Conservation (phyloP, 2,113 vertebrate genomes). For the Eulemur rufifrons region DNA sequence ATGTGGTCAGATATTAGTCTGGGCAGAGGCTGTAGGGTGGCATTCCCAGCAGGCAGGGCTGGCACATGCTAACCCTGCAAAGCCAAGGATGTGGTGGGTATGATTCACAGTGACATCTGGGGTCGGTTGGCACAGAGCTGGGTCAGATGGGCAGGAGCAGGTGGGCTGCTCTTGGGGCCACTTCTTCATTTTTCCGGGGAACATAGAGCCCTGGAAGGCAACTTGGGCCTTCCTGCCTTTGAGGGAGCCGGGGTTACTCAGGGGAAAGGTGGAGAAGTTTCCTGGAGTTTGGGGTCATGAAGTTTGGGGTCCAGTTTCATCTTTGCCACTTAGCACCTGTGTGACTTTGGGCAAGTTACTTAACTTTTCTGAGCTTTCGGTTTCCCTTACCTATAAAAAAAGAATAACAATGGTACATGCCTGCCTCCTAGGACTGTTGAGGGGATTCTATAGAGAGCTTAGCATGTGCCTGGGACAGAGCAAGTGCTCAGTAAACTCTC, state of each 20-base stretch:
- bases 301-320: background rate
- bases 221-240: background rate
- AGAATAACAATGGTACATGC: background rate
- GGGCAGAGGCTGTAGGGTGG: background rate
- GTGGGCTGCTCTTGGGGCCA: conserved; percentile 15
- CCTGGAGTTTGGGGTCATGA: background rate
- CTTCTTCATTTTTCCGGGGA: background rate
- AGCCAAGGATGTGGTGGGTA: background rate
- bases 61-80: conserved; percentile 20
- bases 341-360: conserved; percentile 3
- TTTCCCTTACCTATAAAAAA: background rate
- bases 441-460: background rate
- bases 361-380: background rate
- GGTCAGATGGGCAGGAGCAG: conserved; percentile 60
- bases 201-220: background rate
- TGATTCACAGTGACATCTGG: conserved; percentile 69
- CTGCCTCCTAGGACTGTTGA: background rate
- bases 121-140: conserved; percentile 29
- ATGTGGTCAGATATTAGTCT: background rate
- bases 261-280: background rate
- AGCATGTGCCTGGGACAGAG: background rate
- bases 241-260: background rate
- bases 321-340: background rate
- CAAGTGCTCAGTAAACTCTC: background rate
- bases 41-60: conserved; percentile 30